A percentile compares a stretch with the other conserved stretches of the same genome.
These are phyloP conservation scores for Pyrgilauda ruficollis DNA, from an alignment of 2,113 vertebrate genomes.

Conservation along the genomic window DNA sequence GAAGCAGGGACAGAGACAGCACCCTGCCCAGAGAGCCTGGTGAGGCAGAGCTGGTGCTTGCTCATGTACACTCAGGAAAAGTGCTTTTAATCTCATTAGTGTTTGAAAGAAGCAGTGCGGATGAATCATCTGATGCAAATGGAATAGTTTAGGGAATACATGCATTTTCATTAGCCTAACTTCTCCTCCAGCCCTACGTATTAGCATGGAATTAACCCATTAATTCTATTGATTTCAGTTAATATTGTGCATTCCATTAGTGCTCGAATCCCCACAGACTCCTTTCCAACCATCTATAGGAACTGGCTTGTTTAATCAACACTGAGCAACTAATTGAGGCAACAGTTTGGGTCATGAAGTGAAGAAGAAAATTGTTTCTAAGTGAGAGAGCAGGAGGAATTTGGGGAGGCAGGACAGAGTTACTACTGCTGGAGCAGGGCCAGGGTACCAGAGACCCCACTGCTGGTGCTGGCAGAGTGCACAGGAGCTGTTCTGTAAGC, in stretches of 20 bases:
- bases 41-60: not conserved
- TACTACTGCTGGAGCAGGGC: not conserved
- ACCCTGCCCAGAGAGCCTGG: not conserved
- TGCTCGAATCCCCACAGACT: not conserved
- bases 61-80: not conserved
- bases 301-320: constrained; percentile 60
- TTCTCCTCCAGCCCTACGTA: constrained; percentile 29
- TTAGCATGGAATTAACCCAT: constrained; percentile 63
- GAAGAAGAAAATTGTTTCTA: constrained; percentile 37
- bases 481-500: not conserved
- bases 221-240: constrained; percentile 64
- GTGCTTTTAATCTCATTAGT: constrained; percentile 42
- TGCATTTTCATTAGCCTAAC: constrained; percentile 61
- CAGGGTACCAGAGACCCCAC: not conserved
- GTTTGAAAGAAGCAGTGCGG: constrained; percentile 20
- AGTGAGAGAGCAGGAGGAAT: not conserved
- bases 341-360: constrained; percentile 20
- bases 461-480: not conserved
- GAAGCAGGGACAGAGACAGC: not conserved
- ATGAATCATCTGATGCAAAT: constrained; percentile 65
- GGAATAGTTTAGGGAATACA: constrained; percentile 52
- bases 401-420: not conserved
- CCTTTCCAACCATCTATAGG: not conserved
- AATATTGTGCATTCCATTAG: constrained; percentile 23
- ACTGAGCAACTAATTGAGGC: not conserved